Percentiles rank a stretch among this genome's conserved stretches.
phyloP scores from a whole-genome alignment of 2,113 vertebrate genomes.

The Sciurus niger region DNA sequence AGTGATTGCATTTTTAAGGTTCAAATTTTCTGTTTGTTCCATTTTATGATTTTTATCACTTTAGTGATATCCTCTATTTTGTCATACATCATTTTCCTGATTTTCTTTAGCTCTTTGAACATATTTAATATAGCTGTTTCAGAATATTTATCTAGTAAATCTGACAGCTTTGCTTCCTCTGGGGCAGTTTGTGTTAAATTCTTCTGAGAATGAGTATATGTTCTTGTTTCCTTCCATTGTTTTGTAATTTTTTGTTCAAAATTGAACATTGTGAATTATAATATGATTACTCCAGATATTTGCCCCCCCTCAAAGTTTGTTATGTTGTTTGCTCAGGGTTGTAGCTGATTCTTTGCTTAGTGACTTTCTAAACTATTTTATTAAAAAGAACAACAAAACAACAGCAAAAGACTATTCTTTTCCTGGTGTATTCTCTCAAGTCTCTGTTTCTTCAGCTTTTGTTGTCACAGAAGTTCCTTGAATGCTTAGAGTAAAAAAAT shows the following conservation, averaged over 20 bases:
- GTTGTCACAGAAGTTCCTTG: not conserved
- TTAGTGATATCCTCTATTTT: not conserved
- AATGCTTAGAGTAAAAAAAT: not conserved
- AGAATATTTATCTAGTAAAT: not conserved
- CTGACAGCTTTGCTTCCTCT: not conserved
- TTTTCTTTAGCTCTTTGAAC: slow-evolving; percentile 5
- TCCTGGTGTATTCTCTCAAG: not conserved
- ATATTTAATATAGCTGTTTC: not conserved
- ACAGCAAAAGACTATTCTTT: not conserved
- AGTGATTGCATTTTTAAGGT: slow-evolving; percentile 1
- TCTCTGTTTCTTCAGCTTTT: not conserved
- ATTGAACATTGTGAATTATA: not conserved
- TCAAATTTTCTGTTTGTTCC: not conserved
- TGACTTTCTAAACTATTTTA: not conserved
- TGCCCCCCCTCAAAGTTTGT: not conserved
- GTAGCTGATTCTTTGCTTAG: not conserved
- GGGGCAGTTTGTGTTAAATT: not conserved
- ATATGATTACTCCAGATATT: not conserved
- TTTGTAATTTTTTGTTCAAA: not conserved
- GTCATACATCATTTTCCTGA: not conserved
- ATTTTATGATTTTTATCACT: not conserved
- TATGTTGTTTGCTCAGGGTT: not conserved
- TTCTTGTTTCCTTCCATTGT: not conserved
- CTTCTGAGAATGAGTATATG: not conserved
- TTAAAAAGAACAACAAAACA: not conserved